Evolutionary conservation across 1,140 invertebrate genomes (phyloP), one percentile per base, ranked within the genome.

Genomic region (Eriosoma lanigerum): DNA sequence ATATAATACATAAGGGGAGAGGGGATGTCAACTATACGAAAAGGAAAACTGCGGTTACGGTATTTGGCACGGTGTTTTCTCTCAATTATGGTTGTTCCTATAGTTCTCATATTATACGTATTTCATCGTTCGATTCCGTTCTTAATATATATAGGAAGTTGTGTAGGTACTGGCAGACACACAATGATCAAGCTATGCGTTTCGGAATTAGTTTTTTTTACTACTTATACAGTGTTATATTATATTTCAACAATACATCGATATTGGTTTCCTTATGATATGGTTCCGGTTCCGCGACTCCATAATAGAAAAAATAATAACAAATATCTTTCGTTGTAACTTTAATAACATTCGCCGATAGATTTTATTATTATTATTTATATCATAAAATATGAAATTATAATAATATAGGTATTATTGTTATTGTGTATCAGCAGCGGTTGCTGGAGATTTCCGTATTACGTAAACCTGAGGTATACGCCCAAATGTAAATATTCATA

Each of bases 51-150:
- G 1, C 32, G 17, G 73, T 76, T 48, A 62, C 56, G 38, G 56
- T 78, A 60, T 78, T 78, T 78, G 75, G 32, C 54, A 62, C 75
- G 75, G 56, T 62, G 44, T 62, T 62, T 76, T 78, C 75, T 62
- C 75, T 26, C 54, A 12, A 38, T 78, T 78, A 50, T 60, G 24
- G 10, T 5, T n/a, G 29, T 32, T 50, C 9, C 48, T 72, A 50
- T 12, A 48, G 50, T 32, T 38, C 8, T 38, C 32, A 38, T 8
- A 38, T 38, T 4, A 38, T 38, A 8, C n/a, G n/a, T 73, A 32
- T 75, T n/a, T 32, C 32, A 32, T n/a, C 10, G 17, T 52, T 50
- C 1, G 50, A 19, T 73, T 50, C 70, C 6, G 1, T 54, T 73
- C 17, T 54, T 17, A 24, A 70, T 13, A 4, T 38, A 19, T 29